phyloP scores from a whole-genome alignment of 2,113 vertebrate species.

The Ptychochromis oligacanthus region DNA sequence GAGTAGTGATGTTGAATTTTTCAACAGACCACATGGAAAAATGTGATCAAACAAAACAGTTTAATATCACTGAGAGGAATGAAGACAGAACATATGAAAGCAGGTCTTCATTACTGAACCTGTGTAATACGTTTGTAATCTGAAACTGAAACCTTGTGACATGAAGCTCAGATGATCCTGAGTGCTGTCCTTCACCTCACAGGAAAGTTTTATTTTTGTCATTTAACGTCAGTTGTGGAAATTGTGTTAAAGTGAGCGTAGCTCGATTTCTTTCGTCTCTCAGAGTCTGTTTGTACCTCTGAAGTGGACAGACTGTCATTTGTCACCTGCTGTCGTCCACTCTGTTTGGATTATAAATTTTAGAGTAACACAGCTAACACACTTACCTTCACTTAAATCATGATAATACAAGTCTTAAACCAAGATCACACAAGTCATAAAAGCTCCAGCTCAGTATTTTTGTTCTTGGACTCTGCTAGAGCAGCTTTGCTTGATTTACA shows the following conservation, averaged over 20 bases:
- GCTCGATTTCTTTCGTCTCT: neutral
- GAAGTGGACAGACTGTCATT: neutral
- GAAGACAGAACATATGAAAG: neutral
- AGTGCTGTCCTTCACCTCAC: neutral
- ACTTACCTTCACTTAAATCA: neutral
- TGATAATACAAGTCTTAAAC: neutral
- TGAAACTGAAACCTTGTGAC: neutral
- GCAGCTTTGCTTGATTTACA: neutral
- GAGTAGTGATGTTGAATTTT: neutral
- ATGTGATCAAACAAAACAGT: neutral
- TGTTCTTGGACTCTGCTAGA: neutral
- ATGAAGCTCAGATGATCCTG: neutral
- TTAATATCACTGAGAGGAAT: neutral
- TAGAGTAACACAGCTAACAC: too few relatives aligned
- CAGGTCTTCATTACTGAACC: neutral
- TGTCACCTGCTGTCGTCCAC: neutral
- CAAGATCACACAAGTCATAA: neutral
- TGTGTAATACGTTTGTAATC: neutral
- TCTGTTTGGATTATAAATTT: neutral
- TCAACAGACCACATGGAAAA: neutral
- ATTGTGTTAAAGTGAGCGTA: neutral
- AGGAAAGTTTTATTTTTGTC: neutral
- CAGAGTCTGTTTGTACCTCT: neutral
- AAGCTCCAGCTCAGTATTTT: neutral
- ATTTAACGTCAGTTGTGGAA: neutral